Conservation (phyloP, 2,888 invertebrate species). For the Drosophila vallismaia region DNA sequence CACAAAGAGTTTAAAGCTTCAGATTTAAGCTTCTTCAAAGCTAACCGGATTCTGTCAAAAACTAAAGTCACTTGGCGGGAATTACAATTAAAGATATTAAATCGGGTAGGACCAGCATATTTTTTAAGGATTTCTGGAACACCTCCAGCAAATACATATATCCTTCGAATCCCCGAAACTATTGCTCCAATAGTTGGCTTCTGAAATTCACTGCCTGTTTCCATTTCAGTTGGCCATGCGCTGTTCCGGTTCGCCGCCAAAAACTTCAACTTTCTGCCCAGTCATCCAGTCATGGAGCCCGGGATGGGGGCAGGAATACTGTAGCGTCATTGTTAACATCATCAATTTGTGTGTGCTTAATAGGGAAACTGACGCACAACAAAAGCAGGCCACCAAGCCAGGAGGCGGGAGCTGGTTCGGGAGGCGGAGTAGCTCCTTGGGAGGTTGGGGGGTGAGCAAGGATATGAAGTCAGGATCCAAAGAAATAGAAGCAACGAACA, state of each 20-base stretch:
- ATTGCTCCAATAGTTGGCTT: conserved; percentile 61
- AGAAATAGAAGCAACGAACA: conserved; percentile 17
- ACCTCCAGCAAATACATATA: conserved; percentile 23
- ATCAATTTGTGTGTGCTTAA: conserved; percentile 80
- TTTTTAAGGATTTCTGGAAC: conserved; percentile 13
- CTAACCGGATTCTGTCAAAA: neutral
- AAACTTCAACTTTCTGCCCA: conserved; percentile 65
- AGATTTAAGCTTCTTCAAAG: neutral
- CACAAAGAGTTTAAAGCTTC: neutral
- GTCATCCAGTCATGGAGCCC: conserved; percentile 67
- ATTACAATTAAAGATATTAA: neutral
- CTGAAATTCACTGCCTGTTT: conserved; percentile 38
- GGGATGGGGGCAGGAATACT: conserved; percentile 52
- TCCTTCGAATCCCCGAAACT: conserved; percentile 46
- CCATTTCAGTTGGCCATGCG: conserved; percentile 60
- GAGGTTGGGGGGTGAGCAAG: neutral
- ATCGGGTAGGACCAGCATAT: too few relatives aligned
- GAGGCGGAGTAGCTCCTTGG: neutral
- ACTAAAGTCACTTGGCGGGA: neutral
- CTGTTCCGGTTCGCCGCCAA: conserved; percentile 69
- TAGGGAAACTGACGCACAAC: conserved; percentile 80
- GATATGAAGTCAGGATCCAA: conserved; percentile 11
- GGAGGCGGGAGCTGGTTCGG: conserved; percentile 37
- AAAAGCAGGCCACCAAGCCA: conserved; percentile 52
- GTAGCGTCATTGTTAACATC: conserved; percentile 79